phyloP scores from a whole-genome alignment of 2,113 vertebrate species.

The Dendropsophus ebraccatus region DNA sequence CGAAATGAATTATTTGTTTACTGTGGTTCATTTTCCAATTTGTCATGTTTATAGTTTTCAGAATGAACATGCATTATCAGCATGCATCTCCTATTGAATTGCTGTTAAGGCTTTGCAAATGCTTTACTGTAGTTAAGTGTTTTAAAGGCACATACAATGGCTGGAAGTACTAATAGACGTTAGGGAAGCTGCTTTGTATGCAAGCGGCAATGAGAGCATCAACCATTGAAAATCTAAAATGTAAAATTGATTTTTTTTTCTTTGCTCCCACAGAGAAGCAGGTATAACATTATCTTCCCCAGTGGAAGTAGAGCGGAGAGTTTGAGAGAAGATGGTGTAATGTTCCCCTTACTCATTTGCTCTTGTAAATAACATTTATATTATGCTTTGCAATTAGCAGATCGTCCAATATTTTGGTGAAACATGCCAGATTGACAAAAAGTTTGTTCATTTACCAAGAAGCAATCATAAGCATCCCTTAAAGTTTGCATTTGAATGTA shows the following conservation, averaged over 20 bases:
- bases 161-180: conserved; percentile 61
- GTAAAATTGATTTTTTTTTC: conserved; percentile 63
- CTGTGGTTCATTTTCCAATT: conserved; percentile 59
- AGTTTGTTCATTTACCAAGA: background rate
- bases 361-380: background rate
- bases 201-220: conserved; percentile 55
- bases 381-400: conserved; percentile 22
- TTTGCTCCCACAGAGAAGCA: conserved; percentile 57
- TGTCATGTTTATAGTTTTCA: conserved; percentile 38
- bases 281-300: conserved; percentile 60
- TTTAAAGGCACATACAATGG: conserved; percentile 71
- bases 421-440: background rate
- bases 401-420: conserved; percentile 15
- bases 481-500: background rate
- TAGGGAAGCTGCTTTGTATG: conserved; percentile 54
- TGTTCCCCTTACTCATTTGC: conserved; percentile 40
- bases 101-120: conserved; percentile 70
- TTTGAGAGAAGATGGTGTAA: conserved; percentile 39
- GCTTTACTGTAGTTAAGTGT: conserved; percentile 76
- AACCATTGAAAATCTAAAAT: conserved; percentile 65
- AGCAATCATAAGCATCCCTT: background rate
- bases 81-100: conserved; percentile 57
- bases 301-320: conserved; percentile 57
- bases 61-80: conserved; percentile 61
- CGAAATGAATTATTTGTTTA: conserved; percentile 61